phyloP scores from a whole-genome alignment of 1,140 invertebrate species.

The Phortica variegata region DNA sequence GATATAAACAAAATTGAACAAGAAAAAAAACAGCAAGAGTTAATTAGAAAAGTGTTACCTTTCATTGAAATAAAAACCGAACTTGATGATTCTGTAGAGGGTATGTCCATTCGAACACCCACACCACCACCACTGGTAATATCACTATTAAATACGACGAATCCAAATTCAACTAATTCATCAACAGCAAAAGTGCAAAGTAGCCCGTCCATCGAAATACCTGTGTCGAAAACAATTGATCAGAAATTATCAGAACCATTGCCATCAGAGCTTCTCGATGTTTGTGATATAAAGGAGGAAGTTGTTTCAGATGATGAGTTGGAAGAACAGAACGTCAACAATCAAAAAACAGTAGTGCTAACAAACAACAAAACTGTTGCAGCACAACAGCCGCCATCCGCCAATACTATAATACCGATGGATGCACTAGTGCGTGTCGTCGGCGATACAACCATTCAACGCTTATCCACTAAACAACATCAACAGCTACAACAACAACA shows the following conservation, averaged over 20 bases:
- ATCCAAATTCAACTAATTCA: conserved; percentile 21
- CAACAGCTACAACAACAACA: neutral
- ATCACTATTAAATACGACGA: too few relatives aligned
- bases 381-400: neutral
- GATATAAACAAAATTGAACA: too few relatives aligned
- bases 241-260: too few relatives aligned
- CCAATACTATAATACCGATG: conserved; percentile 2
- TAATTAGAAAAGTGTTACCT: conserved; percentile 42
- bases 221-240: too few relatives aligned
- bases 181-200: too few relatives aligned
- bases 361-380: too few relatives aligned
- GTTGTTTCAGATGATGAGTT: conserved; percentile 13
- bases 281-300: conserved; percentile 17
- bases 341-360: too few relatives aligned
- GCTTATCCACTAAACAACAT: conserved; percentile 29
- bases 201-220: too few relatives aligned
- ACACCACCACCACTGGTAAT: conserved; percentile 20
- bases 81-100: conserved; percentile 1
- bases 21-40: conserved; percentile 37
- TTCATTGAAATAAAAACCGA: conserved; percentile 35
- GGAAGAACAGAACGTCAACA: too few relatives aligned
- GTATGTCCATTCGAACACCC: conserved; percentile 10
- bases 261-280: too few relatives aligned
- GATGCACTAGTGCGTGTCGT: conserved; percentile 31
- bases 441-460: conserved; percentile 48